Conservation (phyloP, 2,113 vertebrate genomes). For the Cryptotis parvus region DNA sequence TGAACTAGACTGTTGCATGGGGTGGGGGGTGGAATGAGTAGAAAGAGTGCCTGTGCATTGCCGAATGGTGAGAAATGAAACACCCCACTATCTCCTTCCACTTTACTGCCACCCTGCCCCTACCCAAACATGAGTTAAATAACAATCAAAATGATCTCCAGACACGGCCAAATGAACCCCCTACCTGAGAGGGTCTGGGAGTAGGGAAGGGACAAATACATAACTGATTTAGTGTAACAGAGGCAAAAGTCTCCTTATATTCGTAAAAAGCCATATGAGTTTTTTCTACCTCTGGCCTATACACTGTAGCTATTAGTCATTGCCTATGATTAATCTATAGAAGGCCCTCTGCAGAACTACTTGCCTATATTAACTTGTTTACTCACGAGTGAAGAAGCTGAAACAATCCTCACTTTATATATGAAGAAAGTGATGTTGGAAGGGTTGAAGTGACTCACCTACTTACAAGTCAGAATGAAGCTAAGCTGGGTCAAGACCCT, state of each 20-base stretch:
- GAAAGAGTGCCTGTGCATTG: background rate
- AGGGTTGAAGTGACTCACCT: background rate
- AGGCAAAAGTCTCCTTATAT: background rate
- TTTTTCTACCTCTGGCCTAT: background rate
- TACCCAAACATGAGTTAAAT: too few relatives aligned
- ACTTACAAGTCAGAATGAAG: constrained; percentile 34
- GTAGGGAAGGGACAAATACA: background rate
- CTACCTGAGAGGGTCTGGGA: fast-evolving
- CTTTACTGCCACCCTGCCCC: background rate
- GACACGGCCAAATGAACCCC: background rate
- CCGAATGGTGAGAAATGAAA: constrained; percentile 21
- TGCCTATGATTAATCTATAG: background rate
- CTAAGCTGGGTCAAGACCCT: background rate
- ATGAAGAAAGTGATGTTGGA: constrained; percentile 47
- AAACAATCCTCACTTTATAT: background rate
- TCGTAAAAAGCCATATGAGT: background rate
- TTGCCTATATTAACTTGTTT: constrained; percentile 9
- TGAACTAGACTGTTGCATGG: constrained; percentile 24
- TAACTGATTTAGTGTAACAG: background rate
- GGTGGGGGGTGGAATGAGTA: too few relatives aligned
- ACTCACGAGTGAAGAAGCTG: constrained; percentile 1
- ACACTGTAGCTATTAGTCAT: background rate
- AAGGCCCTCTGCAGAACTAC: background rate
- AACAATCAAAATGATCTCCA: background rate
- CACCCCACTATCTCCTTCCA: background rate